Percentiles rank a stretch among this genome's conserved stretches.
phyloP scores from a whole-genome alignment of 1,140 invertebrate genomes.

The Caenorhabditis brenneri region DNA sequence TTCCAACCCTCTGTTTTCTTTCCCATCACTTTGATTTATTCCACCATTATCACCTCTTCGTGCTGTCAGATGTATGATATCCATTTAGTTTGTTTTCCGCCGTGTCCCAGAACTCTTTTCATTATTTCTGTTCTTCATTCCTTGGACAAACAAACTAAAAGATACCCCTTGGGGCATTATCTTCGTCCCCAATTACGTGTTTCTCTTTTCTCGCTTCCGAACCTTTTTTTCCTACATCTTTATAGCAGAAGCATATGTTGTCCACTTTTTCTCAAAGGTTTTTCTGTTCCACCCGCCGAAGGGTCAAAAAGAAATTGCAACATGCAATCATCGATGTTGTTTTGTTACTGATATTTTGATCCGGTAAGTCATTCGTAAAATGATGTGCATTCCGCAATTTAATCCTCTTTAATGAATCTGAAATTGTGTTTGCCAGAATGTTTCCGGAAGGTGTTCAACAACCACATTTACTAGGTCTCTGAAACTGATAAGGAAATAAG shows the following conservation, averaged over 20 bases:
- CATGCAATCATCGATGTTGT: neutral
- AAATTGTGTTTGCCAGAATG: neutral
- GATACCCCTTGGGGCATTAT: slow-evolving; percentile 20
- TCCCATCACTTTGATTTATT: slow-evolving; percentile 12
- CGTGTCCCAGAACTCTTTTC: neutral
- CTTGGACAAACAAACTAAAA: neutral
- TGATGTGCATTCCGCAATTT: neutral
- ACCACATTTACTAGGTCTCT: no score
- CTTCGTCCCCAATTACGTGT: slow-evolving; percentile 6
- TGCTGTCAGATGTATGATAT: neutral
- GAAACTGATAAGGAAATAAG: no score
- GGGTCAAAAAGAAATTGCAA: neutral
- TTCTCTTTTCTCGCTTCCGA: neutral
- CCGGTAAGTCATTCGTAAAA: neutral
- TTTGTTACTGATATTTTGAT: neutral
- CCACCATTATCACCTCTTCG: neutral
- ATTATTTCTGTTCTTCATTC: neutral
- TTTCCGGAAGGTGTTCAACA: no score
- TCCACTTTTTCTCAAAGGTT: neutral
- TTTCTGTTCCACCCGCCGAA: neutral
- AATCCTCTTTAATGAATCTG: neutral
- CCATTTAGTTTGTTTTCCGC: neutral
- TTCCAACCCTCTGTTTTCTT: neutral
- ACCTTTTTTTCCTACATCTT: neutral
- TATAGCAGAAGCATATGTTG: neutral